Evolutionary conservation across 1,140 invertebrate species (phyloP).

Genomic region (Sesamia nonagrioides): DNA sequence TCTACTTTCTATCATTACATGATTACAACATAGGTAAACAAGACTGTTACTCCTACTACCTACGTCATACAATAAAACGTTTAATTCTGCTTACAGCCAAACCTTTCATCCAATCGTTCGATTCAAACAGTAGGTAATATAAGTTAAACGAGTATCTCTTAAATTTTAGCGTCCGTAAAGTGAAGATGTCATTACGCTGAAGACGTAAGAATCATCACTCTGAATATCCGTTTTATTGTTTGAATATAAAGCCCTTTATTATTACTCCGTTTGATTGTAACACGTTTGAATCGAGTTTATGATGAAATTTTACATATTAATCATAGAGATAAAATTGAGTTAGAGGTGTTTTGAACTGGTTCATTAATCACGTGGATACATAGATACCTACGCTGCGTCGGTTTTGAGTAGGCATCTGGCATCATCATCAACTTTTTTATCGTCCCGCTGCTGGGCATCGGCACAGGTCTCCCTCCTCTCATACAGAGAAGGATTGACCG

Average conservation of each 20-base stretch:
- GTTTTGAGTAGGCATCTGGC: no score
- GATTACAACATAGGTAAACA: not conserved
- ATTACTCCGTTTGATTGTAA: conserved; percentile 75
- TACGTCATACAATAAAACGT: conserved; percentile 38
- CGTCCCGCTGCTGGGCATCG: no score
- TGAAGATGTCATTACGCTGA: conserved; percentile 72
- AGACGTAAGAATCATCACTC: conserved; percentile 76
- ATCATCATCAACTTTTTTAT: no score
- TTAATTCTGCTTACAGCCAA: conserved; percentile 35
- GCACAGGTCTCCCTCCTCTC: no score
- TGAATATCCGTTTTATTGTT: conserved; percentile 83
- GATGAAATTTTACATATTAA: conserved; percentile 67
- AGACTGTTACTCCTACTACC: conserved; percentile 10
- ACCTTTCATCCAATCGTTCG: conserved; percentile 47
- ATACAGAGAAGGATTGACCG: no score
- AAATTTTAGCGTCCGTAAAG: conserved; percentile 81
- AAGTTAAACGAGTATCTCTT: conserved; percentile 71
- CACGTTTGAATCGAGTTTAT: conserved; percentile 75
- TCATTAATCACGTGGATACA: conserved; percentile 6
- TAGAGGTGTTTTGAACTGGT: conserved; percentile 35
- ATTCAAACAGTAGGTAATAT: conserved; percentile 63
- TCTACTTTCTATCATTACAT: not conserved
- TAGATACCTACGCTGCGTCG: not conserved
- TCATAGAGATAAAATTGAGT: conserved; percentile 49
- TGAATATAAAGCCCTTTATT: conserved; percentile 81